Base-by-base conservation (phyloP, 2,888 invertebrate genomes). In the Elmis aenea region DNA sequence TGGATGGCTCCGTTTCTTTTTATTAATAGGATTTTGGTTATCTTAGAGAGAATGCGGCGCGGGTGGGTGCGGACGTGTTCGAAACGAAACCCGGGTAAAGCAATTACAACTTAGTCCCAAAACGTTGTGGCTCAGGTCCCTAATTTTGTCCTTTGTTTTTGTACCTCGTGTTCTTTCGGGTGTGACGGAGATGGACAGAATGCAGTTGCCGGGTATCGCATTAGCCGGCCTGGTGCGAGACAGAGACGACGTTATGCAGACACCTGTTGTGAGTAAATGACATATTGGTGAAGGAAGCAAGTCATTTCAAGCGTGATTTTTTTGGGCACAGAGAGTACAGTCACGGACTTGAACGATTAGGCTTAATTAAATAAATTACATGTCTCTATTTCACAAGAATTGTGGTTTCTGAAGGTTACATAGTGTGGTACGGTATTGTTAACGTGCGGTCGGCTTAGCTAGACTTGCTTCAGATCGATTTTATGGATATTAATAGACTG, bases 331-430 rank as follows among this genome's bases (percentile, higher is more conserved):
- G 53, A 52, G 39, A 43, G 48, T 52, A 56, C 58, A 61, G 64
- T 63, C 64, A 65, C 66, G 63, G 63, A 64, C 62, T 58, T 57
- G 60, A 56, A 54, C 62, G 59, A 66, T 65, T 66, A 64, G 62
- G 59, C 57, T 65, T 65, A 66, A 66, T 66, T 65, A 64, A 63
- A 58, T 62, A 65, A 65, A 65, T 66, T 66, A 63, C 61, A 65
- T 59, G 62, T 64, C 63, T 65, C 61, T 57, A 64, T 64, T 63
- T 61, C 61, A 55, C 60, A 57, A 60, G 62, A 64, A 64, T 55
- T 61, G 63, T 54, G 58, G 61, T 58, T 58, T 52, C 49, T 54
- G 57, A 58, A 59, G 57, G 58, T 51, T 57, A 48, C 34, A 20
- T 45, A 45, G 46, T 49, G 37, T 38, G 39, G 44, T 33, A 43